phyloP scores from a whole-genome alignment of 1,140 invertebrate species.

The Drosophila sturtevanti region DNA sequence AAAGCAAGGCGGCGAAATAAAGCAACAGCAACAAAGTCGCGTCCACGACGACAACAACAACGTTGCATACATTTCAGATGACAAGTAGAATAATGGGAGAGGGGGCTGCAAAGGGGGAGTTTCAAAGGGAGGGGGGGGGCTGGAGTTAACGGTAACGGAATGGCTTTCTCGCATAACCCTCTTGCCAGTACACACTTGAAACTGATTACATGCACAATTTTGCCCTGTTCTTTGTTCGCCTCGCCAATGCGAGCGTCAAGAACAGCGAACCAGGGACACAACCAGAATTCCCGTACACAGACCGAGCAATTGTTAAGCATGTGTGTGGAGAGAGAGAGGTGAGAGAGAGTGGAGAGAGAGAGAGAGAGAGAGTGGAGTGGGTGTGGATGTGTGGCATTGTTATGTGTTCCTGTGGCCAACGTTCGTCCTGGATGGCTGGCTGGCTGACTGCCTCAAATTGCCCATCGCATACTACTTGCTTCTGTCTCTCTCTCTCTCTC shows the following conservation, averaged over 20 bases:
- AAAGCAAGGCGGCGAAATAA: constrained; percentile 71
- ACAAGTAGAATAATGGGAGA: constrained; percentile 36
- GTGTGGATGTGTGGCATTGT: constrained; percentile 57
- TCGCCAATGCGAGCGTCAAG: constrained; percentile 51
- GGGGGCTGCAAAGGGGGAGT: not conserved
- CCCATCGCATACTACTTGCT: constrained; percentile 51
- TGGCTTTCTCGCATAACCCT: constrained; percentile 69
- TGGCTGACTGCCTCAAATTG: constrained; percentile 63
- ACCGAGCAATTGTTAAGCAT: constrained; percentile 51
- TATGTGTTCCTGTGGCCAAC: constrained; percentile 49
- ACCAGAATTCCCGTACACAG: constrained; percentile 23
- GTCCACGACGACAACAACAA: constrained; percentile 54
- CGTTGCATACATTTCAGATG: constrained; percentile 77
- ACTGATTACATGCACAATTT: constrained; percentile 80
- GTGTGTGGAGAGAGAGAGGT: too few species aligned
- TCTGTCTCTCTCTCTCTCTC: constrained; percentile 11
- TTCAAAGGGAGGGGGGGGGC: not conserved
- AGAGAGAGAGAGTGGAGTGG: constrained; percentile 27
- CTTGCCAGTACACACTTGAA: constrained; percentile 62
- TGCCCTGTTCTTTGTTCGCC: constrained; percentile 72
- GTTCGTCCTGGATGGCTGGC: constrained; percentile 41
- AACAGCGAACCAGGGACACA: constrained; percentile 20
- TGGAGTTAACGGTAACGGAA: constrained; percentile 46
- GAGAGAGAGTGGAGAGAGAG: constrained; percentile 19
- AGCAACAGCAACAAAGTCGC: constrained; percentile 71